Evolutionary conservation across 2,888 invertebrate species (phyloP).

Genomic region (Byasa hedistus): DNA sequence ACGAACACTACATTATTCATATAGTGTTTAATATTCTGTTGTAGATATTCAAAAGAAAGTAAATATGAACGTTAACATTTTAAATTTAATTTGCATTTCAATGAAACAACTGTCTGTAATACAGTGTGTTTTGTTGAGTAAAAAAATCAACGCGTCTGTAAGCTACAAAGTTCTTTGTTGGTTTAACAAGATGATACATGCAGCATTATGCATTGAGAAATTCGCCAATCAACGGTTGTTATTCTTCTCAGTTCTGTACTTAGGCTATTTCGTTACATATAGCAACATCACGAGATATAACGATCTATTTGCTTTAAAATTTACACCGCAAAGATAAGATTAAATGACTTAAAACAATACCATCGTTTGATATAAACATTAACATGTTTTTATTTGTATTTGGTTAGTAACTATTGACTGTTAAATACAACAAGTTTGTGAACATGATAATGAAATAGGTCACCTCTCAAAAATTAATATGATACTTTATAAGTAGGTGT

Average conservation of each 20-base stretch:
- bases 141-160: conserved; percentile 3
- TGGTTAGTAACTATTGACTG: too few relatives aligned
- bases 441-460: too few relatives aligned
- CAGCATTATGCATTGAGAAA: conserved; percentile 17
- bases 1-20: too few relatives aligned
- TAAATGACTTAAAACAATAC: conserved; percentile 3
- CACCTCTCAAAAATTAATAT: too few relatives aligned
- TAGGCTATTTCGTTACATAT: not conserved
- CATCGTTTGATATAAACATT: not conserved
- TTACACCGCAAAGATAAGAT: conserved; percentile 1
- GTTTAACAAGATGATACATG: conserved; percentile 22
- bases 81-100: not conserved
- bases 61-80: not conserved
- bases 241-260: conserved; percentile 6
- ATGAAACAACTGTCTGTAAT: not conserved
- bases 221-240: conserved; percentile 21
- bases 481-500: too few relatives aligned
- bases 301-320: conserved; percentile 9
- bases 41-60: too few relatives aligned
- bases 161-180: not conserved
- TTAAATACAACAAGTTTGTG: too few relatives aligned
- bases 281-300: conserved; percentile 6
- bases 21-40: too few relatives aligned
- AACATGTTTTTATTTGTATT: too few relatives aligned
- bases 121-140: not conserved